Percentiles rank a stretch among this genome's conserved stretches.
Conservation (phyloP, 1,140 invertebrate species). For the Polypedilum vanderplanki region DNA sequence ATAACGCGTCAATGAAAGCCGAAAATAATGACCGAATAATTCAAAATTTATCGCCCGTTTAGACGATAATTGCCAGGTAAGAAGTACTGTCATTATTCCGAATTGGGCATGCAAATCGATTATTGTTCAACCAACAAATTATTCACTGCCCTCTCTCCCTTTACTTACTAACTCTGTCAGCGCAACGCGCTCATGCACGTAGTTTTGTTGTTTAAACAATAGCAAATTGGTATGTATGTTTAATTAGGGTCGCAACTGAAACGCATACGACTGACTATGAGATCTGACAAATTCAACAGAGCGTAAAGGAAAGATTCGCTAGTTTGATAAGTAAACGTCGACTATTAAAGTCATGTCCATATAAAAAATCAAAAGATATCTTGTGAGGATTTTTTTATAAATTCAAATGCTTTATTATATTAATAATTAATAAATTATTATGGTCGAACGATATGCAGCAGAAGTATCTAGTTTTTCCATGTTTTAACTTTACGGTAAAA, state of each 20-base stretch:
- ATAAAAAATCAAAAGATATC: neutral
- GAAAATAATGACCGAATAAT: slow-evolving; percentile 23
- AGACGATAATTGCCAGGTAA: slow-evolving; percentile 8
- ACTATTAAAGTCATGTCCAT: slow-evolving; percentile 2
- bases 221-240: neutral
- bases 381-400: slow-evolving; percentile 7
- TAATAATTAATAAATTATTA: slow-evolving; percentile 13
- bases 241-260: neutral
- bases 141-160: neutral
- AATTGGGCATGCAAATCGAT: slow-evolving; percentile 26
- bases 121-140: slow-evolving; percentile 11
- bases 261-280: neutral
- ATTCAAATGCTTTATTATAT: slow-evolving; percentile 1
- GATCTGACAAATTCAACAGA: slow-evolving; percentile 11
- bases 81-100: neutral
- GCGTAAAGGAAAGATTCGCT: neutral
- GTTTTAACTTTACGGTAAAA: neutral
- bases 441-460: neutral
- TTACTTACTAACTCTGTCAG: neutral
- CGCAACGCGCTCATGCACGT: neutral
- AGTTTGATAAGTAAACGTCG: neutral
- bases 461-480: neutral
- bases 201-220: neutral
- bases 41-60: slow-evolving; percentile 21
- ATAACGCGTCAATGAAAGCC: neutral